Evolutionary conservation across 2,888 invertebrate species (phyloP).

Genomic region (Odontomyia ornata): DNA sequence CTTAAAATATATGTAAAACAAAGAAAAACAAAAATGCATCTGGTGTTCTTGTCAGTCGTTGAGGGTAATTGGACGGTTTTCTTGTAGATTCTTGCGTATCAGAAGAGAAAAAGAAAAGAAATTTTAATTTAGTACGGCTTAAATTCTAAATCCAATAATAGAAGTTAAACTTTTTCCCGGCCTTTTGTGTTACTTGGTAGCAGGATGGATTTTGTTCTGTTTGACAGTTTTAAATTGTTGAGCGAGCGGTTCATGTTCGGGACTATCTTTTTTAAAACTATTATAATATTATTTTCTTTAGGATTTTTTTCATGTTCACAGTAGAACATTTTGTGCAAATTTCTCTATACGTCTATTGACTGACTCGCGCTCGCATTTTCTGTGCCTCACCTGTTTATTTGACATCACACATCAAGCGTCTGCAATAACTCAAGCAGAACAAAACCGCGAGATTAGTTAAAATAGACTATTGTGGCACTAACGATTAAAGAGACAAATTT

Average conservation of each 20-base stretch:
- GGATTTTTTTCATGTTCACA: neutral
- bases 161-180: neutral
- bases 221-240: neutral
- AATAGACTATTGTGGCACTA: constrained; percentile 47
- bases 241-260: neutral
- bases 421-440: constrained; percentile 65
- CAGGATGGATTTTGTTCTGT: constrained; percentile 29
- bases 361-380: constrained; percentile 42
- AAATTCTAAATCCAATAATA: constrained; percentile 24
- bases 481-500: constrained; percentile 28
- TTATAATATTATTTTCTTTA: neutral
- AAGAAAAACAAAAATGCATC: constrained; percentile 21
- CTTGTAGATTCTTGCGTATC: constrained; percentile 35
- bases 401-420: constrained; percentile 56
- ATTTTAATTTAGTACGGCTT: constrained; percentile 28
- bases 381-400: constrained; percentile 50
- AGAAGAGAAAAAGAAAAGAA: constrained; percentile 39
- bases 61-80: constrained; percentile 21
- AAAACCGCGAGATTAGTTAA: constrained; percentile 64
- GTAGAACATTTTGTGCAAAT: neutral
- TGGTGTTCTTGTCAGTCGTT: constrained; percentile 26
- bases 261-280: neutral
- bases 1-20: constrained; percentile 25
- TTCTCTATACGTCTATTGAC: neutral
- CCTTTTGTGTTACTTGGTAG: neutral